Evolutionary conservation across 2,797 vertebrate genomes (phyloP).

Genomic region (Coccyzus lansbergi): DNA sequence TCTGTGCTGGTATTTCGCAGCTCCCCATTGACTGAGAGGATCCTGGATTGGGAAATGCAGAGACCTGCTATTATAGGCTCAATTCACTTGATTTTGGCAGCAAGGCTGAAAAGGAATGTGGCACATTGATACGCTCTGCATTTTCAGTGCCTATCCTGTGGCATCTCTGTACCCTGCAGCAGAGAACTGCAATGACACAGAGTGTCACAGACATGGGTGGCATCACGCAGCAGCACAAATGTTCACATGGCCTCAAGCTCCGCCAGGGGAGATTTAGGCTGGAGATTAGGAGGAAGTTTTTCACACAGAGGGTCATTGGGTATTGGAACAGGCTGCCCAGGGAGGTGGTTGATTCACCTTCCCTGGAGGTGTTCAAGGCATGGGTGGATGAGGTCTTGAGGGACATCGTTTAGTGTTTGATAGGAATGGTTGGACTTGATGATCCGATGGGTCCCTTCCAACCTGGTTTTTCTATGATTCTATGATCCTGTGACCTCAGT

Average conservation of each 20-base stretch:
- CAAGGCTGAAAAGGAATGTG: accelerated
- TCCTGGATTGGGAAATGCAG: accelerated
- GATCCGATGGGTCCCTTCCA: no score
- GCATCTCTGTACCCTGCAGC: background rate
- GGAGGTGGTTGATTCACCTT: no score
- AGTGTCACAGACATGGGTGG: background rate
- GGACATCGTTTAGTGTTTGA: no score
- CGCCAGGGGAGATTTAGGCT: no score
- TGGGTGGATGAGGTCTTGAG: no score
- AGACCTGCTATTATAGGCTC: background rate
- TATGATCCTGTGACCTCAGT: accelerated
- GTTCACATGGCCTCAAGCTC: no score
- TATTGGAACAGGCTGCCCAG: no score
- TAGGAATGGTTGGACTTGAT: no score
- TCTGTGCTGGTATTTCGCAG: background rate
- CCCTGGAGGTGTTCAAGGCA: no score
- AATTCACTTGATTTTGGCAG: background rate
- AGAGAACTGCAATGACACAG: accelerated
- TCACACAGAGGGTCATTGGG: no score
- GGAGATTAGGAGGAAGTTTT: no score
- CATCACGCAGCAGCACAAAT: accelerated
- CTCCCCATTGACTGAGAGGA: accelerated
- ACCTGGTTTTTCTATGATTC: no score
- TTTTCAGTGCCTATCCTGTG: background rate
- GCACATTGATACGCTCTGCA: accelerated